A percentile compares a stretch with the other conserved stretches of the same genome.
Evolutionary conservation across 2,888 invertebrate genomes (phyloP).

Genomic region (Parasteatoda lunata): DNA sequence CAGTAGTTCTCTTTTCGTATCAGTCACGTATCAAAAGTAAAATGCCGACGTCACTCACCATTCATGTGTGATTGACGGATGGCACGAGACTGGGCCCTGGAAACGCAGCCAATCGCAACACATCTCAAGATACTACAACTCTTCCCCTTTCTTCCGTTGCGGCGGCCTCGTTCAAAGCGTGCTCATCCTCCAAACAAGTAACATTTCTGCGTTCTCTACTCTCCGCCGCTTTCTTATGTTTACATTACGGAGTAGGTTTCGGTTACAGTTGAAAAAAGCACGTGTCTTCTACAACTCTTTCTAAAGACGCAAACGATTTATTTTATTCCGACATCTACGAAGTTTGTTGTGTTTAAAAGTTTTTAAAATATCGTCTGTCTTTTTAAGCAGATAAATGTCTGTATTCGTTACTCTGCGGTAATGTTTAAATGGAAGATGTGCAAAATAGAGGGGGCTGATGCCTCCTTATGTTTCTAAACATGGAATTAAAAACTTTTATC

Average conservation of each 20-base stretch:
- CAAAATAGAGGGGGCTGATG: not conserved
- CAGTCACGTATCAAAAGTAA: not conserved
- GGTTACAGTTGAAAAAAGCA: not conserved
- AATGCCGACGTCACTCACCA: constrained; percentile 4
- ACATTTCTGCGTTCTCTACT: not conserved
- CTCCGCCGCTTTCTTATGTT: not conserved
- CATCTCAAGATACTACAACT: constrained; percentile 18
- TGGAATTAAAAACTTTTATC: not conserved
- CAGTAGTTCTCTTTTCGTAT: not conserved
- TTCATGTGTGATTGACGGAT: constrained; percentile 27
- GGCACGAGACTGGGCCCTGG: constrained; percentile 29
- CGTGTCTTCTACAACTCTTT: not conserved
- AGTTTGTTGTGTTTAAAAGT: too few relatives aligned
- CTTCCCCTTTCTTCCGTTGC: constrained; percentile 5
- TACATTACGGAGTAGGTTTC: not conserved
- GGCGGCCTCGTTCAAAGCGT: constrained; percentile 15
- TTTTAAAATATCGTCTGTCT: too few relatives aligned
- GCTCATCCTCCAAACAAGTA: not conserved
- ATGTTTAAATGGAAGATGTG: not conserved
- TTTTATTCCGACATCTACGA: too few relatives aligned
- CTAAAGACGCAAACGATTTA: not conserved
- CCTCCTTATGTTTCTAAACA: not conserved
- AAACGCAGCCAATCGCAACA: constrained; percentile 40
- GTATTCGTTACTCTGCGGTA: not conserved
- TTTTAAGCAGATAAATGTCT: not conserved